Evolutionary conservation across 1,140 invertebrate species (phyloP), one percentile per base, ranked within the genome.

Genomic region (Euwallacea similis): DNA sequence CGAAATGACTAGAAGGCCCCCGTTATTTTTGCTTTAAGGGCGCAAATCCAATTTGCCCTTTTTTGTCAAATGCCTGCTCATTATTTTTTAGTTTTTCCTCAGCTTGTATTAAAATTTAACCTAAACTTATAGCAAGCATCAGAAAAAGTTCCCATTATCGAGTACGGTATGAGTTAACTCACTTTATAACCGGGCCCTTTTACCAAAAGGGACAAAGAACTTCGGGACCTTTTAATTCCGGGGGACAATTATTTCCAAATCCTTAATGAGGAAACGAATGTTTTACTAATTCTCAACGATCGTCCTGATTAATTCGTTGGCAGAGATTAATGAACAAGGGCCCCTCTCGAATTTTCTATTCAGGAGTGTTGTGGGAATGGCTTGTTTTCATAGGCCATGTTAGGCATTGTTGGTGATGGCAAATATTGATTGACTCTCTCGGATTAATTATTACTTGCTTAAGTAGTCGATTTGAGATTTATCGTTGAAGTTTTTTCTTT

Each of bases 251-350:
- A 69, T 69, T 69, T 69, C 67, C 46, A 69, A 69, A 69, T 69
- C 67, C 59, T 69, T 69, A 69, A 69, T 69, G 67, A 69, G 67
- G 67, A 69, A 69, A 69, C 58, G 67, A 69, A 58, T 69, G 67
- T 69, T 69, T 55, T 61, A 62, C 67, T 69, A 69, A 69, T 69
- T 69, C 67, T 43, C 41, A 63, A 69, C 67, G 67, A 69, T 69
- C 59, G 58, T 62, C 42, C 67, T 69, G 67, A 69, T 69, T 69
- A 69, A 69, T 69, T 69, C 46, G 58, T 61, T 55, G 67, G 56
- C 66, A 50, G 55, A 47, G 66, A 68, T 60, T 68, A 68, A 68
- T 68, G 66, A 68, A 68, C 43, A 55, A 68, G 60, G 44, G 44
- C 10, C 58, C 56, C 56, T 60, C 16, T 46, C 44, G 42, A 53